phyloP scores from a whole-genome alignment of 2,888 invertebrate species.

The Sclerodermus sp. region DNA sequence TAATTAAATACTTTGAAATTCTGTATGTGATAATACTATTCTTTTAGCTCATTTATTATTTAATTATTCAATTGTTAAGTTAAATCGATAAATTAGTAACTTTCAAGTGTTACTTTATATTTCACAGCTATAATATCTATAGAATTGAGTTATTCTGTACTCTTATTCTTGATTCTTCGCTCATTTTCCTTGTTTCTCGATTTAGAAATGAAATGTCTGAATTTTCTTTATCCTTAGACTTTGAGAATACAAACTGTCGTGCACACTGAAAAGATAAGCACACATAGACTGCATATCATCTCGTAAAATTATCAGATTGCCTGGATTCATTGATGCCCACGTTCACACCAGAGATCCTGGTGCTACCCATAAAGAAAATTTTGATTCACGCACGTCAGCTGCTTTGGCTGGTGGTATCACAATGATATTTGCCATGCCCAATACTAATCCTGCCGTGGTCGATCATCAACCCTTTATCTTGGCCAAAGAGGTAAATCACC shows the following conservation, averaged over 20 bases:
- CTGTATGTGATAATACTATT: too few relatives aligned
- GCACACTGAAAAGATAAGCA: constrained; percentile 84
- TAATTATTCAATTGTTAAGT: too few relatives aligned
- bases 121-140: too few relatives aligned
- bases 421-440: constrained; percentile 96
- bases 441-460: constrained; percentile 89
- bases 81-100: too few relatives aligned
- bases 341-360: constrained; percentile 99
- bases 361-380: constrained; percentile 95
- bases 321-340: constrained; percentile 97
- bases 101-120: too few relatives aligned
- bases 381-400: constrained; percentile 86
- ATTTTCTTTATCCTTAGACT: constrained; percentile 63
- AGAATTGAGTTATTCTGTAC: too few relatives aligned
- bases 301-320: constrained; percentile 82
- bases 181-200: too few relatives aligned
- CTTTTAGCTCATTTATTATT: too few relatives aligned
- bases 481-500: constrained; percentile 74
- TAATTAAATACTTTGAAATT: too few relatives aligned
- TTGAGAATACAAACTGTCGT: constrained; percentile 70
- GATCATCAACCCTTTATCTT: constrained; percentile 78
- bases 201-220: too few relatives aligned
- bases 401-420: constrained; percentile 90
- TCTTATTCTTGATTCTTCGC: too few relatives aligned
- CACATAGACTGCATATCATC: constrained; percentile 97